Base-by-base conservation (phyloP, 2,113 vertebrate genomes). In the Dinomys branickii region DNA sequence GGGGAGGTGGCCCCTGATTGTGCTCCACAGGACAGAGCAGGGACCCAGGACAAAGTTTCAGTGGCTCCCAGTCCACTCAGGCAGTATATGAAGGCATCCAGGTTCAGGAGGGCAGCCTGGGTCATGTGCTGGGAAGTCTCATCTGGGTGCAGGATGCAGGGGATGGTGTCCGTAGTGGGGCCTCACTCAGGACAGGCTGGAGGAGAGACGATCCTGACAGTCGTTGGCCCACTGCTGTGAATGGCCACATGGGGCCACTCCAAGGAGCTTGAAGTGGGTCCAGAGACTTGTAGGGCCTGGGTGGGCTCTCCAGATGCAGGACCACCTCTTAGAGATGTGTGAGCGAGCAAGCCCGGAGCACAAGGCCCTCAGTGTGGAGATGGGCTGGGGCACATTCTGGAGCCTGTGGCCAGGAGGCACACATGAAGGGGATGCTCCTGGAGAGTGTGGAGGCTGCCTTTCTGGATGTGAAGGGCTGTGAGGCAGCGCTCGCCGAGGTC, bases 361-460 rank as follows among this genome's bases (percentile, higher is more conserved):
- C 5, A 8, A 38, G 35, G 69, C n/a, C 26, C 26, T 77, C 26
- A 5, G 73, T 77, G 44, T 77, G 44, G 41, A 77, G 41, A 28
- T 3, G 73, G 3, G 14, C 38, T 47, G 47, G 30, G 5, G n/a
- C 26, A 14, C 9, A 1, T 38, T 28, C 61, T 8, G 35, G 17
- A 16, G 35, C 30, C 1, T 7, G 1, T 0, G 1, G 2, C 0
- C 1, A 54, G 16, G 26, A 26, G 19, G 13, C 1, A 0, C 2
- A 10, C 0, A 0, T 35, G n/a, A n/a, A n/a, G n/a, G n/a, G n/a
- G n/a, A n/a, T n/a, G n/a, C 47, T 50, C 47, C 47, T 28, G 7
- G 80, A n/a, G 17, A 35, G n/a, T 35, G 13, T 38, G 67, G n/a
- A 41, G 38, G 20, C 69, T 73, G 69, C 69, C 67, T 41, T 30